Evolutionary conservation across 2,888 invertebrate genomes (phyloP).

Genomic region (Chymomyza procnemis): DNA sequence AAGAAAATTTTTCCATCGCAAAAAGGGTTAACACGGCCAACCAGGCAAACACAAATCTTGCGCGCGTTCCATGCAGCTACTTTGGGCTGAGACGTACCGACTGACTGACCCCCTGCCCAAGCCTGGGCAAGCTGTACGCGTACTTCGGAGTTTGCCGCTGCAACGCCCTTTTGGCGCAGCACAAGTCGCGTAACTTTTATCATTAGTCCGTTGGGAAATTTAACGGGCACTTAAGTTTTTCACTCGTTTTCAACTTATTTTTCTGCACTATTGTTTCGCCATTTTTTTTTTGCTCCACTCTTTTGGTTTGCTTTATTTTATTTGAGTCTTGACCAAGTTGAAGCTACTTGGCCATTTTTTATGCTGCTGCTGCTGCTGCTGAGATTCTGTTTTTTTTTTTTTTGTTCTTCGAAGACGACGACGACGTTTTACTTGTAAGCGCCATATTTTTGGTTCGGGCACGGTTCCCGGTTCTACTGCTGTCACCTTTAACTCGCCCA

Average conservation of each 20-base stretch:
- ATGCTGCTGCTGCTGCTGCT: background rate
- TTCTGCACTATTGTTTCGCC: conserved; percentile 62
- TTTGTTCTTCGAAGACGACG: background rate
- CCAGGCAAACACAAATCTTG: conserved; percentile 27
- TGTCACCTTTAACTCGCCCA: conserved; percentile 63
- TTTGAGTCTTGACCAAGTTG: conserved; percentile 5
- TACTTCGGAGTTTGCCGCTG: background rate
- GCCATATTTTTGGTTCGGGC: conserved; percentile 17
- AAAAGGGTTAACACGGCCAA: conserved; percentile 50
- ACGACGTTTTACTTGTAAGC: background rate
- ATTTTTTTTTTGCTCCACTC: conserved; percentile 36
- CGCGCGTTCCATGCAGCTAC: background rate
- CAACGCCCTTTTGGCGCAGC: conserved; percentile 18
- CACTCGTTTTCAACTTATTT: conserved; percentile 59
- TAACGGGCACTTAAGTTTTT: conserved; percentile 75
- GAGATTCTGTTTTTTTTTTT: background rate
- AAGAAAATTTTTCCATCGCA: conserved; percentile 10
- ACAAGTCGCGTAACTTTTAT: conserved; percentile 69
- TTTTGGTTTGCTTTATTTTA: conserved; percentile 19
- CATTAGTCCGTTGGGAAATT: conserved; percentile 77
- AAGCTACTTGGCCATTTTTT: conserved; percentile 3
- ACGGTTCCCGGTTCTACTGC: conserved; percentile 24
- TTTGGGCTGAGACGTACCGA: conserved; percentile 7
- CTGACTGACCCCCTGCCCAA: background rate
- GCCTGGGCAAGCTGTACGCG: background rate